Conservation (phyloP, 1,140 invertebrate genomes). For the Schlechtendalia chinensis region DNA sequence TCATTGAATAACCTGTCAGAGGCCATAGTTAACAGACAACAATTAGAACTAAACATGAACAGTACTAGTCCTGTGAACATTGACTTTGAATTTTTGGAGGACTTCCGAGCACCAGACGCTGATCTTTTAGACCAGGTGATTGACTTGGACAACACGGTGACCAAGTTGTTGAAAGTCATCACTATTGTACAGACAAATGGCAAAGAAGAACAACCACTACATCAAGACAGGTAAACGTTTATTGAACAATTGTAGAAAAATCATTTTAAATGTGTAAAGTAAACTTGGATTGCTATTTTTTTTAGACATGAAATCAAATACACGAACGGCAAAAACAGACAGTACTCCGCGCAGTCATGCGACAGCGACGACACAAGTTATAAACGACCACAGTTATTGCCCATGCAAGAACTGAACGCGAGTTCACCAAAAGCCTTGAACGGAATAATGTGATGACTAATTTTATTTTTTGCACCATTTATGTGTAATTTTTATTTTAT, state of each 20-base stretch:
- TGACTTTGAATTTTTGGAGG: slow-evolving; percentile 55
- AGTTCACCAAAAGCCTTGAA: slow-evolving; percentile 39
- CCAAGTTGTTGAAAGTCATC: slow-evolving; percentile 71
- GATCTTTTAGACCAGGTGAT: slow-evolving; percentile 70
- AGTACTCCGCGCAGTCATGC: neutral
- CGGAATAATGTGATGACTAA: slow-evolving; percentile 34
- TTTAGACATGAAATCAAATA: slow-evolving; percentile 29
- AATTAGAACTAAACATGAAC: slow-evolving; percentile 57
- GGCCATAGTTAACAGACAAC: slow-evolving; percentile 64
- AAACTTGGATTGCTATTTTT: neutral
- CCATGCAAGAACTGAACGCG: slow-evolving; percentile 39
- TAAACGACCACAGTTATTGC: neutral
- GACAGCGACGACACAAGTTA: slow-evolving; percentile 18
- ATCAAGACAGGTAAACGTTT: slow-evolving; percentile 7
- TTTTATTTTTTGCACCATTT: slow-evolving; percentile 26
- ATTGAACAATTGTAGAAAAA: neutral
- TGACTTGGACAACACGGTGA: slow-evolving; percentile 71
- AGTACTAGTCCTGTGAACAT: slow-evolving; percentile 54
- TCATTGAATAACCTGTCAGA: slow-evolving; percentile 68
- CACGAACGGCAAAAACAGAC: slow-evolving; percentile 6
- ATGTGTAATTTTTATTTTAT: slow-evolving; percentile 1
- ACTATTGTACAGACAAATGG: slow-evolving; percentile 69
- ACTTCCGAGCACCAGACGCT: slow-evolving; percentile 54
- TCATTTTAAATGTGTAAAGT: neutral
- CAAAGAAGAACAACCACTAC: slow-evolving; percentile 55